Percentiles rank a stretch among this genome's conserved stretches.
Evolutionary conservation across 2,797 vertebrate genomes (phyloP).

Genomic region (Myotis findleyi): DNA sequence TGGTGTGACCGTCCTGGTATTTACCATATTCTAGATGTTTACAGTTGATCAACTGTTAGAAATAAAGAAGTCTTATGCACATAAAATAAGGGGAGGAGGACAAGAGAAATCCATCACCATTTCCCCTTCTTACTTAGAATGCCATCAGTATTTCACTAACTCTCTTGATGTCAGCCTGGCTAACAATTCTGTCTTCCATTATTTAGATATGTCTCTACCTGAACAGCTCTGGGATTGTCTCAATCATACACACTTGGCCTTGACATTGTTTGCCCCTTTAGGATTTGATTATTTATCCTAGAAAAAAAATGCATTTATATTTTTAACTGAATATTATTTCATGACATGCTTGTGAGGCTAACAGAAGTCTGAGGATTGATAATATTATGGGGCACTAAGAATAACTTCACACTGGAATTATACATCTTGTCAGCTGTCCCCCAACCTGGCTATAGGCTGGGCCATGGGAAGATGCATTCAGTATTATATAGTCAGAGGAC

Average conservation of each 20-base stretch:
- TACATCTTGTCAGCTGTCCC: background rate
- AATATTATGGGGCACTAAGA: background rate
- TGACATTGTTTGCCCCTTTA: conserved; percentile 16
- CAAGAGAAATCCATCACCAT: conserved; percentile 54
- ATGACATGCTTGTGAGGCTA: conserved; percentile 24
- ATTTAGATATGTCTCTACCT: conserved; percentile 10
- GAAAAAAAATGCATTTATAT: background rate
- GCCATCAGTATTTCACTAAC: conserved; percentile 60
- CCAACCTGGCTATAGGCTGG: background rate
- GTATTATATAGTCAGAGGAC: background rate
- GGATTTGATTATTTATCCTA: conserved; percentile 35
- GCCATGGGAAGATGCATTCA: background rate
- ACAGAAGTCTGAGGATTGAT: background rate
- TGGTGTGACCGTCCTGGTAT: conserved; percentile 54
- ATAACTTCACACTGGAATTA: background rate
- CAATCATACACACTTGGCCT: conserved; percentile 2
- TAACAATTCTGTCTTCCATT: conserved; percentile 66
- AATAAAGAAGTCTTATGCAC: conserved; percentile 52
- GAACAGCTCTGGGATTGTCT: conserved; percentile 5
- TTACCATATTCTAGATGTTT: conserved; percentile 63
- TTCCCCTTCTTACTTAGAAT: conserved; percentile 47
- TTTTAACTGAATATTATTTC: conserved; percentile 2
- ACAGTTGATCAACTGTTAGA: conserved; percentile 68
- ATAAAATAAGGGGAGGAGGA: conserved; percentile 41
- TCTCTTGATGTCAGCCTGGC: conserved; percentile 19